Conservation (phyloP, 2,113 vertebrate species). For the Saccopteryx bilineata region DNA sequence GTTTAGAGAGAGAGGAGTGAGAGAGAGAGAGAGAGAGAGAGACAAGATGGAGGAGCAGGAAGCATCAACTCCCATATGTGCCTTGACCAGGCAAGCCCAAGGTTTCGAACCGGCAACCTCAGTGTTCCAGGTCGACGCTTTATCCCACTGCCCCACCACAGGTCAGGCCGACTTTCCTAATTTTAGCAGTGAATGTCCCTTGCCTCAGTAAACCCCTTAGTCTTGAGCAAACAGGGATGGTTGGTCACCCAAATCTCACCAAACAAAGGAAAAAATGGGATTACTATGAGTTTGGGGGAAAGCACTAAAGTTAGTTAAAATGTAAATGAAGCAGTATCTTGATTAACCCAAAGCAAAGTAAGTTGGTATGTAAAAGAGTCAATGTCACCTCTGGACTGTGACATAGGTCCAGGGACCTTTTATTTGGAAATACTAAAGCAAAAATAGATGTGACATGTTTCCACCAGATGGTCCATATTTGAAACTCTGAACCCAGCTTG, state of each 20-base stretch:
- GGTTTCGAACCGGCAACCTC: no score
- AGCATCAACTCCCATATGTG: no score
- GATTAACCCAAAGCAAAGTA: slow-evolving; percentile 21
- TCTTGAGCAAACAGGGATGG: not conserved
- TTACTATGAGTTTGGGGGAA: not conserved
- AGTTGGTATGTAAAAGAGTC: not conserved
- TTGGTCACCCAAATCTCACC: not conserved
- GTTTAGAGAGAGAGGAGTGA: no score
- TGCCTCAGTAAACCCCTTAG: not conserved
- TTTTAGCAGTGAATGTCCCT: not conserved
- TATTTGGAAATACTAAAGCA: slow-evolving; percentile 8
- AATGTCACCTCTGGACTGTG: not conserved
- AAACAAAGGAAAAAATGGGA: slow-evolving; percentile 27
- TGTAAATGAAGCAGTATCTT: slow-evolving; percentile 17
- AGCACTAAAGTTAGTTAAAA: slow-evolving; percentile 46
- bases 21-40: no score
- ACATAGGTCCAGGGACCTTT: not conserved
- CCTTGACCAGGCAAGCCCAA: no score
- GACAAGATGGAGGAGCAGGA: no score
- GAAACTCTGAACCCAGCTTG: not conserved
- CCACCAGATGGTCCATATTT: not conserved
- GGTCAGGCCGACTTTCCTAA: not conserved
- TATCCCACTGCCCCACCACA: no score
- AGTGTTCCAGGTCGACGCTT: no score
- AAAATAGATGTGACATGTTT: not conserved